Evolutionary conservation across 2,113 vertebrate species (phyloP).

Genomic region (Myxocyprinus asiaticus): DNA sequence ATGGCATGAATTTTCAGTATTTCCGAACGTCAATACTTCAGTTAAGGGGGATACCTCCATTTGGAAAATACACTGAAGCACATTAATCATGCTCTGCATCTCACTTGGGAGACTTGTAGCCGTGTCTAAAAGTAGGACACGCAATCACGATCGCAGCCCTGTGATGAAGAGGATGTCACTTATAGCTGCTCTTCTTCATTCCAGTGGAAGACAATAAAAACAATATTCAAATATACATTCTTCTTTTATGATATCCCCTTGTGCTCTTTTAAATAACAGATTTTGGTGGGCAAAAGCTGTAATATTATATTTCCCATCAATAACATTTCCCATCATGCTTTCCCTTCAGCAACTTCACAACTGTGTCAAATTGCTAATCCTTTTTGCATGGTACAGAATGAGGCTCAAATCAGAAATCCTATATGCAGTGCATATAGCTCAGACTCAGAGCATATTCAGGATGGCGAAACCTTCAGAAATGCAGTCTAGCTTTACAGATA

Average conservation of each 20-base stretch:
- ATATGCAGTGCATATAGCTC: not conserved
- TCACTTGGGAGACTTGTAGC: constrained; percentile 3
- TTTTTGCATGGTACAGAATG: not conserved
- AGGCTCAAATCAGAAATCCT: not conserved
- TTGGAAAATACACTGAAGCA: constrained; percentile 2
- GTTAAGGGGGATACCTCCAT: constrained; percentile 1
- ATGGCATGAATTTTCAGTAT: constrained; percentile 4
- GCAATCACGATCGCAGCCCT: constrained; percentile 6
- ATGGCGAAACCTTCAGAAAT: constrained; percentile 1
- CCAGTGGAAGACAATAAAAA: not conserved
- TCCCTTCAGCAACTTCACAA: not conserved
- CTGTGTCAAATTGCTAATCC: not conserved
- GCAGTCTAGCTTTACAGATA: not conserved
- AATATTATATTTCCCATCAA: not conserved
- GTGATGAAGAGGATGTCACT: constrained; percentile 17
- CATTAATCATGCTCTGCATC: constrained; percentile 17
- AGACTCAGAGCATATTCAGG: too few species aligned
- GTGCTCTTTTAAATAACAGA: not conserved
- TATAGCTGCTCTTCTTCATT: constrained; percentile 21
- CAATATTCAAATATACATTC: not conserved
- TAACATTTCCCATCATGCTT: not conserved
- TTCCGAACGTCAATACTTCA: constrained; percentile 16
- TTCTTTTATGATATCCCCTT: not conserved
- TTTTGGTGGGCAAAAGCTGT: too few species aligned
- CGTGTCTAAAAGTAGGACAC: constrained; percentile 24